phyloP scores from a whole-genome alignment of 2,888 invertebrate species.

The Parnassius glacialis region DNA sequence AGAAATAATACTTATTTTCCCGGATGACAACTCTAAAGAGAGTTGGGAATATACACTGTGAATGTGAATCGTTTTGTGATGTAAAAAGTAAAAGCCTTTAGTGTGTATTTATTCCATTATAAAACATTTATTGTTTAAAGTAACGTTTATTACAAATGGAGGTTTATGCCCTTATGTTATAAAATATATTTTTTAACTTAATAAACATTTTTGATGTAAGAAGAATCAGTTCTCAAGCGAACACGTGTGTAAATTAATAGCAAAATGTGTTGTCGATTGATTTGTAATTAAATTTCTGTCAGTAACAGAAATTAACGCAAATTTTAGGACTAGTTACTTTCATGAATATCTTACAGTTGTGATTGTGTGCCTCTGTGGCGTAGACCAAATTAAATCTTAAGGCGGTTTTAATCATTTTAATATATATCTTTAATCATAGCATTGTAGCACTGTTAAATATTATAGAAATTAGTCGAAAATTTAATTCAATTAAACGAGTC shows the following conservation, averaged over 20 bases:
- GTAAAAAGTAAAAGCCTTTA: conserved; percentile 37
- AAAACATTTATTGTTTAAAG: background rate
- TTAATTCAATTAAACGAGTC: too few species aligned
- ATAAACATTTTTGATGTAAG: background rate
- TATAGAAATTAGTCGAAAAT: too few species aligned
- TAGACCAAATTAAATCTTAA: too few species aligned
- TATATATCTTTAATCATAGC: too few species aligned
- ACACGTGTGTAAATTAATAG: conserved; percentile 3
- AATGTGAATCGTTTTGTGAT: conserved; percentile 47
- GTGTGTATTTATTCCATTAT: conserved; percentile 13
- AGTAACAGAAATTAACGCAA: background rate
- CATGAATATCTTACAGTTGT: background rate
- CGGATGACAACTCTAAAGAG: conserved; percentile 64
- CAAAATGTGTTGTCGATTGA: background rate
- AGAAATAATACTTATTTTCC: conserved; percentile 30
- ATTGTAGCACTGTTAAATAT: too few species aligned
- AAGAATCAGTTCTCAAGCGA: background rate
- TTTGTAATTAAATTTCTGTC: background rate
- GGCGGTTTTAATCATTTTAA: too few species aligned
- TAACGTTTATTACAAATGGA: conserved; percentile 9
- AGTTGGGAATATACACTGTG: conserved; percentile 59
- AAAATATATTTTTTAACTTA: background rate
- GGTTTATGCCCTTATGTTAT: background rate
- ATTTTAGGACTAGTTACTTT: too few species aligned
- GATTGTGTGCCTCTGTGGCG: background rate